A percentile compares a stretch with the other conserved stretches of the same genome.
These are phyloP conservation scores for Leucophenga maculata DNA, from an alignment of 2,888 invertebrate species.

Conservation along the genomic window DNA sequence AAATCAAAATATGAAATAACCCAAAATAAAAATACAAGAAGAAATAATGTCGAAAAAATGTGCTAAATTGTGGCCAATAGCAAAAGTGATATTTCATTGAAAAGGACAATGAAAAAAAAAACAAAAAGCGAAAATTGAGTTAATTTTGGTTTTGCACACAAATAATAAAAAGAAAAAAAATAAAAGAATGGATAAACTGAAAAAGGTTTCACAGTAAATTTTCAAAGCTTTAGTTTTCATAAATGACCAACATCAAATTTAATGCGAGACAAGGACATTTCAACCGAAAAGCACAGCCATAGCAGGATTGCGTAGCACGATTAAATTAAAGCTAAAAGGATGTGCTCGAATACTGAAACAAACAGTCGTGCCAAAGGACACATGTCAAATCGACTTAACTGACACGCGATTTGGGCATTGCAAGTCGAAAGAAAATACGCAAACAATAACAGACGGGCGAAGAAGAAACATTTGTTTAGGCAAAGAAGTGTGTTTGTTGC, in stretches of 20 bases:
- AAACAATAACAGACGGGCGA: background rate
- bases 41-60: background rate
- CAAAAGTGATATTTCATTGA: conserved; percentile 13
- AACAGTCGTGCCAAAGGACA: too few species aligned
- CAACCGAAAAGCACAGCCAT: background rate
- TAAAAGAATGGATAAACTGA: background rate
- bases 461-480: background rate
- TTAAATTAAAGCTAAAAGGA: too few species aligned
- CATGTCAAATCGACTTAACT: too few species aligned
- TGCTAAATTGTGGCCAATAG: conserved; percentile 11
- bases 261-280: conserved; percentile 12
- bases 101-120: background rate
- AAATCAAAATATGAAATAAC: conserved; percentile 19
- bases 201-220: conserved; percentile 18
- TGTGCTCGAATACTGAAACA: background rate
- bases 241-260: conserved; percentile 20
- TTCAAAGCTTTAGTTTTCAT: background rate
- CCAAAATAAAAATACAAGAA: background rate
- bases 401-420: background rate
- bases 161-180: background rate
- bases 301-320: background rate
- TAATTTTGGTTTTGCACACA: background rate
- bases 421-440: background rate
- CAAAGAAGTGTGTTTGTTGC: too few species aligned
- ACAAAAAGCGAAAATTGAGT: conserved; percentile 15